Percentiles rank a stretch among this genome's conserved stretches.
Conservation (phyloP, 2,113 vertebrate genomes). For the Misgurnus anguillicaudatus region DNA sequence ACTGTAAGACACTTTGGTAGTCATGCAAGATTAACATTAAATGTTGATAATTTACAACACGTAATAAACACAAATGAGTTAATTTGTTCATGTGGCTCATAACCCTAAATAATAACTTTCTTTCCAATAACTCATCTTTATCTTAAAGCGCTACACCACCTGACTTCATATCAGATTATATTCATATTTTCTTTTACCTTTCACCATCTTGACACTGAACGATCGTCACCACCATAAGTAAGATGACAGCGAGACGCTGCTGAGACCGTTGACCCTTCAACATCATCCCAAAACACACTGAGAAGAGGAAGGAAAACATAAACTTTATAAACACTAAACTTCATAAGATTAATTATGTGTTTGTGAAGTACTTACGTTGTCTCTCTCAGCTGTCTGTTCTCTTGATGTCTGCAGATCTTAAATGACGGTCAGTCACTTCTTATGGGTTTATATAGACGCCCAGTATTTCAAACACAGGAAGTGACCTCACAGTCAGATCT, state of each 20-base stretch:
- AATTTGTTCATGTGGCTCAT: too few species aligned
- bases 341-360: too few species aligned
- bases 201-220: conserved; percentile 65
- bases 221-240: conserved; percentile 59
- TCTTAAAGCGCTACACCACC: too few species aligned
- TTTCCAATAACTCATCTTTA: too few species aligned
- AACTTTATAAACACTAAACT: too few species aligned
- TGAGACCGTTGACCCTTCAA: conserved; percentile 47
- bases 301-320: conserved; percentile 27
- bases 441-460: conserved; percentile 5
- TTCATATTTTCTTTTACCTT: conserved; percentile 53
- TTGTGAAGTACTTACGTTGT: conserved; percentile 4
- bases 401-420: not conserved
- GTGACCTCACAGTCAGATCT: not conserved
- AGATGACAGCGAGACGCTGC: conserved; percentile 56
- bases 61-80: too few species aligned
- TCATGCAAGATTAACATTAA: too few species aligned
- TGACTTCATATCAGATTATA: too few species aligned
- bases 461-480: not conserved
- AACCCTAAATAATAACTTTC: too few species aligned
- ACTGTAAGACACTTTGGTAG: too few species aligned
- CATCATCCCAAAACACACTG: conserved; percentile 39
- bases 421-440: not conserved
- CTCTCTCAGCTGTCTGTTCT: not conserved
- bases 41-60: too few species aligned